A percentile compares a stretch with the other conserved stretches of the same genome.
Conservation (phyloP, 2,113 vertebrate genomes). For the Chelonoidis abingdonii region DNA sequence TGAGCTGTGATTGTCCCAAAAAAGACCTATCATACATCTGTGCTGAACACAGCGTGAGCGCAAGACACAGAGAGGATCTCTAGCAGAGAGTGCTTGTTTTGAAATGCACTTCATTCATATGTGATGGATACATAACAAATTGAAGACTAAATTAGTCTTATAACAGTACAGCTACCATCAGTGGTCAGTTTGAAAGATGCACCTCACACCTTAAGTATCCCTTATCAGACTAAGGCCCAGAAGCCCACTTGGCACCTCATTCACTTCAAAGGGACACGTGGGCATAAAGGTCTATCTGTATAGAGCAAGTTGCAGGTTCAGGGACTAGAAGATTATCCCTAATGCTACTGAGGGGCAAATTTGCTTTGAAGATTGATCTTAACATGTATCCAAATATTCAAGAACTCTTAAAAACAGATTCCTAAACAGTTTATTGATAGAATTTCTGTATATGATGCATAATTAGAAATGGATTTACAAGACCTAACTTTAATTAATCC, state of each 20-base stretch:
- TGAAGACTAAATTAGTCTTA: background rate
- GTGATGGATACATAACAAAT: background rate
- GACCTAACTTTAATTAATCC: background rate
- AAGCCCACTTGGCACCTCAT: background rate
- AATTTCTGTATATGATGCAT: background rate
- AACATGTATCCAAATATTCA: background rate
- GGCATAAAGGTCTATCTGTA: background rate
- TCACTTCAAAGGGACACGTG: background rate
- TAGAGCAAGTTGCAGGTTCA: background rate
- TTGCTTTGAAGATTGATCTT: background rate
- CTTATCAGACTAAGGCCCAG: rapidly evolving
- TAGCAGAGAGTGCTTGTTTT: background rate
- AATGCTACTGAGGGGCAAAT: background rate
- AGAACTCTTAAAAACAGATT: background rate
- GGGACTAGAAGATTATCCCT: background rate
- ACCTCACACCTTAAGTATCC: rapidly evolving
- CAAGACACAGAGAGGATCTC: background rate
- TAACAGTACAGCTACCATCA: background rate
- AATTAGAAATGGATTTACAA: background rate
- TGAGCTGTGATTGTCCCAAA: background rate
- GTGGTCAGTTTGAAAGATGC: background rate
- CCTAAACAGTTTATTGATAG: background rate
- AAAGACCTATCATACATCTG: background rate
- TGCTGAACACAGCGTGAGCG: background rate
- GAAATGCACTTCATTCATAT: background rate